Evolutionary conservation across 2,797 vertebrate species (phyloP).

Genomic region (Dryobates pubescens): DNA sequence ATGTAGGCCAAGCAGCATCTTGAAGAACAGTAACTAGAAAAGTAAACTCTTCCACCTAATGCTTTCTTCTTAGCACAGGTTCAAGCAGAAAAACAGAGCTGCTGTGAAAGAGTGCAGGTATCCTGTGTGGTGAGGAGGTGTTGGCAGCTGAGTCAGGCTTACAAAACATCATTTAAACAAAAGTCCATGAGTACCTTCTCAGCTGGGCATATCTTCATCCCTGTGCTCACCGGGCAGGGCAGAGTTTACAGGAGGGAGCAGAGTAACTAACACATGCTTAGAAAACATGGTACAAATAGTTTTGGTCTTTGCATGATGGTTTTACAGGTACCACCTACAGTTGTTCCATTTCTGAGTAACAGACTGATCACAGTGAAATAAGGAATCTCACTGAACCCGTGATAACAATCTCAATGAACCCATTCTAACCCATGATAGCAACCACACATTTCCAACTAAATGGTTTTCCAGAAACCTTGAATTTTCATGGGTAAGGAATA

Average conservation of each 20-base stretch:
- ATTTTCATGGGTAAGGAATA: background rate
- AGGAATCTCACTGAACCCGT: background rate
- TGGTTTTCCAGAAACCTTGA: background rate
- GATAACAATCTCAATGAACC: background rate
- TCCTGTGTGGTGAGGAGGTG: conserved; percentile 31
- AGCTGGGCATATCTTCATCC: background rate
- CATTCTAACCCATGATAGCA: background rate
- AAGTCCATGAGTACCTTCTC: background rate
- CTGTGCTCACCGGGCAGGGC: background rate
- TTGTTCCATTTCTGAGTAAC: background rate
- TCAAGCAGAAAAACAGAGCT: conserved; percentile 8
- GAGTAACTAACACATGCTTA: background rate
- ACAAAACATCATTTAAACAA: background rate
- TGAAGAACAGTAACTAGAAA: conserved; percentile 57
- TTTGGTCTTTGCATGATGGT: background rate
- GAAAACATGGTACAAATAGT: background rate
- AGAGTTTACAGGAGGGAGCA: background rate
- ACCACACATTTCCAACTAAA: background rate
- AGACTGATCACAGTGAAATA: background rate
- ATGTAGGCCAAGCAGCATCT: conserved; percentile 33
- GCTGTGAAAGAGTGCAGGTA: background rate
- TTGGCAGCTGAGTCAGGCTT: conserved; percentile 40
- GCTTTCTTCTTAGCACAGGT: conserved; percentile 2
- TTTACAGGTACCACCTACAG: background rate
- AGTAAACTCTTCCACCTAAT: conserved; percentile 12